Percentiles rank a stretch among this genome's conserved stretches.
Conservation (phyloP, 2,113 vertebrate genomes). For the Perccottus glenii region DNA sequence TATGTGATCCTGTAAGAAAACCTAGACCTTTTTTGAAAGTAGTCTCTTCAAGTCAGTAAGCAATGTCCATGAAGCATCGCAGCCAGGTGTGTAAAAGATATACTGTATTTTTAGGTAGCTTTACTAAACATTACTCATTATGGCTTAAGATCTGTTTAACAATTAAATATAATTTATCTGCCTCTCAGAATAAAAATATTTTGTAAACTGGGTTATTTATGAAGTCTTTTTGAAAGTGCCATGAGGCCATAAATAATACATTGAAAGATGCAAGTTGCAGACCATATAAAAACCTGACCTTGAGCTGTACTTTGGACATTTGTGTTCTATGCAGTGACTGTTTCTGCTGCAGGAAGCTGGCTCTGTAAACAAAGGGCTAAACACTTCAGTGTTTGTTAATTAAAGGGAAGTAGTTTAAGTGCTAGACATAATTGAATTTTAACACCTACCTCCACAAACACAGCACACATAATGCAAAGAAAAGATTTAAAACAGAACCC, state of each 20-base stretch:
- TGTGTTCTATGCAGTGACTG: background rate
- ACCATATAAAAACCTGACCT: background rate
- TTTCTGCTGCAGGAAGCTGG: background rate
- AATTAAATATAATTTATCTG: too few relatives aligned
- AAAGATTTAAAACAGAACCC: slow-evolving; percentile 41
- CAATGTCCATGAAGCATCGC: too few relatives aligned
- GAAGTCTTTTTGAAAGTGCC: slow-evolving; percentile 1
- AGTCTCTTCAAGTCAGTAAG: too few relatives aligned
- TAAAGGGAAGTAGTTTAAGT: background rate
- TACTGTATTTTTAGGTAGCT: too few relatives aligned
- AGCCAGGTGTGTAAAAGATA: too few relatives aligned
- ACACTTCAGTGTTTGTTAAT: slow-evolving; percentile 3
- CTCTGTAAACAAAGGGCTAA: background rate
- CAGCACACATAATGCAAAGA: background rate
- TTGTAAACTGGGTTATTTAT: background rate
- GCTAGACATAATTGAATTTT: background rate
- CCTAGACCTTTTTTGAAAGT: too few relatives aligned
- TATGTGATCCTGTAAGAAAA: too few relatives aligned
- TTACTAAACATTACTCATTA: too few relatives aligned
- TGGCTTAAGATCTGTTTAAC: background rate
- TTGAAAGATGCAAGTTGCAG: background rate
- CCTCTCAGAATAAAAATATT: background rate
- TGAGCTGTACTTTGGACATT: background rate
- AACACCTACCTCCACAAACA: slow-evolving; percentile 6
- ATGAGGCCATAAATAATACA: slow-evolving; percentile 3